Evolutionary conservation across 2,113 vertebrate genomes (phyloP).

Genomic region (Dromiciops gliroides): DNA sequence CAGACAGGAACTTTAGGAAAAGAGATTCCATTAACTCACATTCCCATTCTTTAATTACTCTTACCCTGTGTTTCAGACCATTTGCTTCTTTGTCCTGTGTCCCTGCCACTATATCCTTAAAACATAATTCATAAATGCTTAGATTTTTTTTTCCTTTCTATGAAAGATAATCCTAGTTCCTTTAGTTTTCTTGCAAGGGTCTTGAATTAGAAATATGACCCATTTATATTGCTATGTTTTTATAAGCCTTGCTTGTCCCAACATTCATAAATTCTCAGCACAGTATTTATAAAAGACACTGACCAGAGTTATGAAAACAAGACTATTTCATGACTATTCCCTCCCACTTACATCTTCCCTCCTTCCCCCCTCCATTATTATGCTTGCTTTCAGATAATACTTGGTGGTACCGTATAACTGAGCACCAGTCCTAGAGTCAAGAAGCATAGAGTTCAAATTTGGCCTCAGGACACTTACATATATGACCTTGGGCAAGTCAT

Average conservation of each 20-base stretch:
- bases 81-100: neutral
- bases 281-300: neutral
- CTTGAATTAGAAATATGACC: neutral
- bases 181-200: neutral
- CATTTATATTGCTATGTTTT: neutral
- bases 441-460: neutral
- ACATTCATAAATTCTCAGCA: neutral
- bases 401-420: neutral
- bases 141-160: neutral
- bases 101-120: neutral
- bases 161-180: neutral
- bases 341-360: neutral
- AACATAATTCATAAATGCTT: neutral
- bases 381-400: neutral
- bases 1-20: neutral
- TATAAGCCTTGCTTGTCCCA: neutral
- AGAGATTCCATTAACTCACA: neutral
- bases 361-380: neutral
- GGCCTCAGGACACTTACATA: neutral
- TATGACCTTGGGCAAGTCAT: neutral
- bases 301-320: neutral
- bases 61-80: neutral
- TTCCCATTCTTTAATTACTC: neutral
- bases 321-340: neutral
- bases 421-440: neutral